These are phyloP conservation scores for Spilogale gracilis DNA, from an alignment of 2,113 vertebrate genomes.

Conservation along the genomic window DNA sequence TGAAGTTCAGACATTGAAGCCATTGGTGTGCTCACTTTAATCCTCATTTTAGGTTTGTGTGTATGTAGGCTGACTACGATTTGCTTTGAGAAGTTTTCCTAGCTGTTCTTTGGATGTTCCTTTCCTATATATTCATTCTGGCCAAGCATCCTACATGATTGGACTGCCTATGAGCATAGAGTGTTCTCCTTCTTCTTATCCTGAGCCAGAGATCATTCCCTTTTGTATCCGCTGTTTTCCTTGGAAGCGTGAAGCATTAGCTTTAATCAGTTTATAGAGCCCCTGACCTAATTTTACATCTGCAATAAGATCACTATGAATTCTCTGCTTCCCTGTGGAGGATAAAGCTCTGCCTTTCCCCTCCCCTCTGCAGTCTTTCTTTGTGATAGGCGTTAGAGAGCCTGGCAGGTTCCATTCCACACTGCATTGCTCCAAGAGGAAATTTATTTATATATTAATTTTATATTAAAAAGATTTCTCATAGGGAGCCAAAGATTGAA, in stretches of 20 bases:
- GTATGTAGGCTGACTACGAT: background rate
- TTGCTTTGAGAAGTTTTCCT: background rate
- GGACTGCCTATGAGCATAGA: background rate
- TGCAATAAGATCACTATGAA: conserved; percentile 81
- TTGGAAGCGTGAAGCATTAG: conserved; percentile 42
- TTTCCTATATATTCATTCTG: background rate
- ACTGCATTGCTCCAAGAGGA: conserved; percentile 58
- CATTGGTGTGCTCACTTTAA: background rate
- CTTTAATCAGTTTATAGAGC: conserved; percentile 58
- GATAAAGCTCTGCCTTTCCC: conserved; percentile 49
- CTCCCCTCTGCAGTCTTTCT: background rate
- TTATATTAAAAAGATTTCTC: conserved; percentile 81
- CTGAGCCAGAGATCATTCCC: background rate
- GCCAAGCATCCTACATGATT: background rate
- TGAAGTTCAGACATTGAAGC: background rate
- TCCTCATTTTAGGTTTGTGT: background rate
- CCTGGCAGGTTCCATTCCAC: conserved; percentile 60
- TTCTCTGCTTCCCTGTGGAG: conserved; percentile 71
- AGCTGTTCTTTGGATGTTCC: background rate
- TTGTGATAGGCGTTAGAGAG: conserved; percentile 20
- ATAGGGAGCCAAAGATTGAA: conserved; percentile 72
- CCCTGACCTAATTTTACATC: conserved; percentile 73
- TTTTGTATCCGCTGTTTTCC: conserved; percentile 56
- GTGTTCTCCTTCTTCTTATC: background rate
- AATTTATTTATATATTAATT: conserved; percentile 81